phyloP scores from a whole-genome alignment of 2,113 vertebrate species.

The Xiphophorus hellerii region DNA sequence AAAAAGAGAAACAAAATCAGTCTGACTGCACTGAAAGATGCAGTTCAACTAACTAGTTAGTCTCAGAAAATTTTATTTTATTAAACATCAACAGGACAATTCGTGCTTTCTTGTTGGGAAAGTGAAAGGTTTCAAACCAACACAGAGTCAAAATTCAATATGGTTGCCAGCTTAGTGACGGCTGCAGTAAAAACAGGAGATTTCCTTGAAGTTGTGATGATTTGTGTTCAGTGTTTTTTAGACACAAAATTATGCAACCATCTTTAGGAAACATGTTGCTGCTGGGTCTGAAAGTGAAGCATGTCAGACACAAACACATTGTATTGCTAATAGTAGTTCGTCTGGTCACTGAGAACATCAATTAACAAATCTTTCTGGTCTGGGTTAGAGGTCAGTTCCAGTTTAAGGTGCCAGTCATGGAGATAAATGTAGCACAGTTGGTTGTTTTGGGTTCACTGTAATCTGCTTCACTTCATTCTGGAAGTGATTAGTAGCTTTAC shows the following conservation, averaged over 20 bases:
- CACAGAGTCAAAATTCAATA: too few relatives aligned
- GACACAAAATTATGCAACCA: not conserved
- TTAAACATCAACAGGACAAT: too few relatives aligned
- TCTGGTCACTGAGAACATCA: too few relatives aligned
- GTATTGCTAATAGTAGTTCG: not conserved
- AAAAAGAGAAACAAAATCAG: too few relatives aligned
- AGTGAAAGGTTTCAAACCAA: too few relatives aligned
- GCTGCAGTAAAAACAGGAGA: too few relatives aligned
- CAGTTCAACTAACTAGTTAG: too few relatives aligned
- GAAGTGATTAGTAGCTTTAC: not conserved
- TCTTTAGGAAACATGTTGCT: not conserved
- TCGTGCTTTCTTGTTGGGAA: too few relatives aligned
- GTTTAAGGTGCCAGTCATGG: not conserved
- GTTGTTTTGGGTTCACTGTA: not conserved
- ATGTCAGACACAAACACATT: not conserved
- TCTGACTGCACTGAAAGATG: too few relatives aligned
- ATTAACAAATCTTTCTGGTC: not conserved
- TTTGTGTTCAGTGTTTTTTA: not conserved
- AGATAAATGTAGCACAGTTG: not conserved
- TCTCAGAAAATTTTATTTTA: too few relatives aligned
- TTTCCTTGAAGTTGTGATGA: too few relatives aligned
- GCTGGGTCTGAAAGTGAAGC: not conserved
- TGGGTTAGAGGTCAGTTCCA: not conserved
- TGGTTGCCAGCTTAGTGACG: too few relatives aligned
- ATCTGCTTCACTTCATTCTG: not conserved